Evolutionary conservation across 2,888 invertebrate genomes (phyloP).

Genomic region (Eupithecia subumbrata): DNA sequence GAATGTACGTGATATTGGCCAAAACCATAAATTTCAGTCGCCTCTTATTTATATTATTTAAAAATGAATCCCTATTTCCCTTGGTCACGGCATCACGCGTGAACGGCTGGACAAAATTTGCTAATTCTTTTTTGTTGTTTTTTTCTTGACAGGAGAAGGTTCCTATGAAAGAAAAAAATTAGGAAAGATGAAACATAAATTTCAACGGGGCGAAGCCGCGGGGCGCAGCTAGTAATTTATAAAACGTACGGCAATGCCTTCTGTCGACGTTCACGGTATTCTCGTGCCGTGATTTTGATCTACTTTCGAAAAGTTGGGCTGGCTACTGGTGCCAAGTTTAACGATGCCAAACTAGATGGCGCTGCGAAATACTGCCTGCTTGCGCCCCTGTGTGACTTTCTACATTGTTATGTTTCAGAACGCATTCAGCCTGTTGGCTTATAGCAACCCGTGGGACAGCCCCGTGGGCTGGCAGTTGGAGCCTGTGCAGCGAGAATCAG

Average conservation of each 20-base stretch:
- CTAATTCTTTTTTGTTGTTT: too few relatives aligned
- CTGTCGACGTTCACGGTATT: neutral
- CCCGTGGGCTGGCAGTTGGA: conserved; percentile 98
- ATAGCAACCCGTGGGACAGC: conserved; percentile 98
- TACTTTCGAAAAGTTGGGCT: too few relatives aligned
- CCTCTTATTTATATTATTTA: too few relatives aligned
- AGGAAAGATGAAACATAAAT: too few relatives aligned
- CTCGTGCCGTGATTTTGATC: too few relatives aligned
- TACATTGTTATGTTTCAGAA: conserved; percentile 84
- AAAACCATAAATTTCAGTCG: neutral
- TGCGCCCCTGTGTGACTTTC: neutral
- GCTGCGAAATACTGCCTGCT: neutral
- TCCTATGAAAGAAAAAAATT: too few relatives aligned
- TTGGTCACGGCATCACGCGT: too few relatives aligned
- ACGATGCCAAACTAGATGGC: neutral
- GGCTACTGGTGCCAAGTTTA: neutral
- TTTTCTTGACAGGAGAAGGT: too few relatives aligned
- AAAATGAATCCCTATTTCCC: too few relatives aligned
- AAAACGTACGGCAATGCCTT: neutral
- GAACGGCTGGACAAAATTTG: too few relatives aligned
- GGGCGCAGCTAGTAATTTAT: too few relatives aligned
- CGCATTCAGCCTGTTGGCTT: conserved; percentile 98
- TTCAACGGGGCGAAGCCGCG: too few relatives aligned
- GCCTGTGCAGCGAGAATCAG: conserved; percentile 96
- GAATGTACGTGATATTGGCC: neutral